phyloP scores from a whole-genome alignment of 1,140 invertebrate species.

The Ladona fulva region DNA sequence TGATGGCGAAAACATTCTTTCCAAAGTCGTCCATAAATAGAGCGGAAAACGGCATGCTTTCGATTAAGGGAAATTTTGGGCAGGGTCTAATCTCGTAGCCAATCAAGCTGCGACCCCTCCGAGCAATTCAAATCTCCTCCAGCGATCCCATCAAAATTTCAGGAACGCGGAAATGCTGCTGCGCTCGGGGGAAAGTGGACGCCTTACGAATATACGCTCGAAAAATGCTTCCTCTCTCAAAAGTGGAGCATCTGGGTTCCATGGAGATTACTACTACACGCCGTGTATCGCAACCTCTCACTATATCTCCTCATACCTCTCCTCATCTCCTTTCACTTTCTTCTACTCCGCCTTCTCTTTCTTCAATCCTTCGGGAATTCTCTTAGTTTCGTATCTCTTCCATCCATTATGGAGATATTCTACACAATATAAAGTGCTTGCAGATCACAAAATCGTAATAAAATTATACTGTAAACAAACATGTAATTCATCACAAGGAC shows the following conservation, averaged over 20 bases:
- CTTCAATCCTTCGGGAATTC: neutral
- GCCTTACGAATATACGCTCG: neutral
- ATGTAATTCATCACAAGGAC: too few species aligned
- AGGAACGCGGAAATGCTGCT: neutral
- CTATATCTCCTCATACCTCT: neutral
- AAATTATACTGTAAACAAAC: too few species aligned
- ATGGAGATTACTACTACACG: neutral
- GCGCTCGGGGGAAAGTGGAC: neutral
- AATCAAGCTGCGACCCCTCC: too few species aligned
- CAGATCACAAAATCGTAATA: too few species aligned
- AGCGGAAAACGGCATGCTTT: too few species aligned
- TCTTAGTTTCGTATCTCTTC: neutral
- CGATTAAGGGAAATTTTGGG: too few species aligned
- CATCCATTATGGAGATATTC: too few species aligned
- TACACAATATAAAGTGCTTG: too few species aligned
- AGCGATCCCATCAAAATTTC: neutral
- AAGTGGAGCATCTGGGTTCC: slow-evolving; percentile 1
- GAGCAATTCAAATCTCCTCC: neutral
- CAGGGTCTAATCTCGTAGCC: too few species aligned
- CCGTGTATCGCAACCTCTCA: neutral
- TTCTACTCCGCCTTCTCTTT: neutral
- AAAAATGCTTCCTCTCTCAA: neutral
- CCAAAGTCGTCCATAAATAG: too few species aligned
- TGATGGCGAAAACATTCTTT: too few species aligned
- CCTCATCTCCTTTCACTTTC: neutral